Base-by-base conservation (phyloP, 2,113 vertebrate species). In the Benitochromis conjunctus region DNA sequence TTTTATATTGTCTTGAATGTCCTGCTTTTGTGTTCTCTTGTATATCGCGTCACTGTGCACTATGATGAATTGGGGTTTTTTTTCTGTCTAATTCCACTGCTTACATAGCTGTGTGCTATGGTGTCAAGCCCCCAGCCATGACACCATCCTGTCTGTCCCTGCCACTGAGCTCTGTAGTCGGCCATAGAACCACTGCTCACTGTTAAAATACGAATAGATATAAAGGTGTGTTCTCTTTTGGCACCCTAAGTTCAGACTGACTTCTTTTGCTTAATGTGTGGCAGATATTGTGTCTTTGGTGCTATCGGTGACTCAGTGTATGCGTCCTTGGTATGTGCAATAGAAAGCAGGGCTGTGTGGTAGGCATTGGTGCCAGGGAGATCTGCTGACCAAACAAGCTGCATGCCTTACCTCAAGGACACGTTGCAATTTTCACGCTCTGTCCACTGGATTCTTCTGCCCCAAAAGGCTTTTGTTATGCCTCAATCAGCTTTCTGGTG, bases 381-480 rank as follows among this genome's bases (percentile, higher is more conserved):
- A 89, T 88, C 85, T 92, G 92, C 92, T 92, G 93, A 92, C 81
- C 87, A 87, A 90, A 90, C 85, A 81, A 78, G 60, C 90, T 9
- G 7, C 79, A 79, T 79, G 77, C 55, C 60, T 90, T 85, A 80
- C 84, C 81, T 93, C 92, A 93, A 94, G 92, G 92, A 83, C 91
- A 88, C 77, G 6, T 21, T 85, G 34, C 74, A 79, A 80, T 85
- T 89, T 79, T 81, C 54, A 81, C 18, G 21, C 74, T 54, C 48
- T 34, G 38, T 54, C 78, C 76, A 48, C 16, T 1, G 5, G 56
- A 58, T 76, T 88, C 81, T 74, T 83, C 81, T 74, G 48, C 64
- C 55, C 55, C 56, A 62, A 38, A 19, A 53, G 62, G 57, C 82
- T 83, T 89, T 83, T 46, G 36, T 84, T 81, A 71, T 84, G 79